Base-by-base conservation (phyloP, 2,888 invertebrate genomes). In the Diadegma fenestrale region DNA sequence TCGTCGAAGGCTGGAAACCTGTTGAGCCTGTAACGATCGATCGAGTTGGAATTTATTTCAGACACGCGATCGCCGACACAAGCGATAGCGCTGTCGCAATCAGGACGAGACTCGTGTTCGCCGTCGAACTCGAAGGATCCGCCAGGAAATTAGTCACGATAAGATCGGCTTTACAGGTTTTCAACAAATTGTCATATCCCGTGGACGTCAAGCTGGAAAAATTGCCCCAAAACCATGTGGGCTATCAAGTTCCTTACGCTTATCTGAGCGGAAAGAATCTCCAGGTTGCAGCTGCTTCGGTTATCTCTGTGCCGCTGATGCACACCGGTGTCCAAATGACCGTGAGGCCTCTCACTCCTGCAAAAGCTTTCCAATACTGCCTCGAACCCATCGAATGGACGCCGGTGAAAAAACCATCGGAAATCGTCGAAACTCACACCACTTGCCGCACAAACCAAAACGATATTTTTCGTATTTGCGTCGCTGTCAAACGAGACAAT, bases 111-210 rank as follows among this genome's bases (percentile, higher is more conserved):
- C 95, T 99, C 37, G 98, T 99, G 66, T 97, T 99, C 92, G 97
- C 98, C 88, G 98, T 99, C 22, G 96, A 97, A 0, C 95, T 99
- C 87, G 98, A 99, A 94, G 99, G 99, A 0, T 98, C 98, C 1
- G 99, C 99, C 0, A 96, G 98, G 90, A 99, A 99, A 94, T 94
- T 99, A 89, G 97, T 99, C 76, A 97, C 98, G 10, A 97, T 99
- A 19, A 96, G 99, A 85, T 99, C 99, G 10, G 98, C 99, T 41
- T 95, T 99, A 86, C 96, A 96, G 89, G 94, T 99, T 2, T 94
- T 95, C 77, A 99, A 99, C 94, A 95, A 95, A 89, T 94, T 98
- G 89, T 96, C 96, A 75, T 96, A 97, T 89, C 93, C 96, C 0
- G 95, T 98, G 14, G 96, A 97, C 88, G 93, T 98, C 0, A 96